A percentile compares a stretch with the other conserved stretches of the same genome.
These are phyloP conservation scores for Leptinotarsa haldemani DNA, from an alignment of 2,888 invertebrate genomes.

Conservation along the genomic window DNA sequence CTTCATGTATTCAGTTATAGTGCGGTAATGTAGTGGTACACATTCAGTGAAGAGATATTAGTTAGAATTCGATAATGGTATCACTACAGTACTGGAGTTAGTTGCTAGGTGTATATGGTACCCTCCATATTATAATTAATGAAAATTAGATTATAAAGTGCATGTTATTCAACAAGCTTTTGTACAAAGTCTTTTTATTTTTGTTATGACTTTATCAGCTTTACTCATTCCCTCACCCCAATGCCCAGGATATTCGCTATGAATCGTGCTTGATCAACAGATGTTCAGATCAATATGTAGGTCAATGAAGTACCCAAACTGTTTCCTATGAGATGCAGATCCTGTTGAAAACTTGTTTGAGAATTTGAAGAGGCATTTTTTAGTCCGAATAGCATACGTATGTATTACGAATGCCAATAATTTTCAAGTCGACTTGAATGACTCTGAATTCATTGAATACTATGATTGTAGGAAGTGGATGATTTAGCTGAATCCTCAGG, in stretches of 20 bases:
- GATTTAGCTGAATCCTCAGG: too few relatives aligned
- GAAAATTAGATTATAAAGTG: conserved; percentile 63
- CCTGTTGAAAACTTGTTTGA: background rate
- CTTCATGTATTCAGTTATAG: conserved; percentile 19
- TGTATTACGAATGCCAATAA: background rate
- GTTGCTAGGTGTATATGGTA: conserved; percentile 66
- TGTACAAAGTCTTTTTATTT: conserved; percentile 65
- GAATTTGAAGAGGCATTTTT: background rate
- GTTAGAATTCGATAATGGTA: conserved; percentile 47
- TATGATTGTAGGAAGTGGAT: too few relatives aligned
- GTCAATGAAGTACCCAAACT: background rate
- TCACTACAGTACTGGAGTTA: conserved; percentile 53
- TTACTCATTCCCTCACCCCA: conserved; percentile 47
- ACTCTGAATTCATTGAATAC: background rate
- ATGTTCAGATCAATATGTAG: conserved; percentile 6
- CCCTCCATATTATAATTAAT: conserved; percentile 64
- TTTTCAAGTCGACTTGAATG: background rate
- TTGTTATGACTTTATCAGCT: conserved; percentile 56
- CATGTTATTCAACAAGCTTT: conserved; percentile 66
- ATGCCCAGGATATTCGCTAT: conserved; percentile 30
- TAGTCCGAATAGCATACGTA: background rate
- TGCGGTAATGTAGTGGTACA: conserved; percentile 48
- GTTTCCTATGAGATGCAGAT: too few relatives aligned
- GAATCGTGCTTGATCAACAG: conserved; percentile 3
- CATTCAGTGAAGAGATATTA: conserved; percentile 41